Conservation (phyloP, 2,797 vertebrate species). For the Rhyacichthys aspro region DNA sequence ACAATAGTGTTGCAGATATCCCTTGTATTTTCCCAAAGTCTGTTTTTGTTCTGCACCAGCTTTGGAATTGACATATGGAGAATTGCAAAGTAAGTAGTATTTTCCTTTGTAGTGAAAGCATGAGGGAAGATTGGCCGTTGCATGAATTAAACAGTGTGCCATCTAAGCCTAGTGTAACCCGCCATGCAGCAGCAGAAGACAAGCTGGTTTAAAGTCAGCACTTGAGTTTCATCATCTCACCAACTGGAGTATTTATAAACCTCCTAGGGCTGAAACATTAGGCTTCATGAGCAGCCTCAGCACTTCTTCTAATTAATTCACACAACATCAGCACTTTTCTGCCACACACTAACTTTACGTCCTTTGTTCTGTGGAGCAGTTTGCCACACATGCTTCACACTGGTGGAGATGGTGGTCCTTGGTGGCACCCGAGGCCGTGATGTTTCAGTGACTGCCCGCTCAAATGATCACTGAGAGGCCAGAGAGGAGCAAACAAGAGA, state of each 20-base stretch:
- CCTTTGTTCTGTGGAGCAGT: slow-evolving; percentile 29
- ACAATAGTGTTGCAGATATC: no score
- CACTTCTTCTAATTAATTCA: slow-evolving; percentile 56
- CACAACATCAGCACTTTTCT: slow-evolving; percentile 62
- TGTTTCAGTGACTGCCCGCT: slow-evolving; percentile 14
- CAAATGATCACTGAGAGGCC: slow-evolving; percentile 25
- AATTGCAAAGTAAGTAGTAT: no score
- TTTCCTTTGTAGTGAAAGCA: no score
- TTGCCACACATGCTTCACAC: slow-evolving; percentile 19
- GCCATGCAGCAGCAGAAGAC: no score
- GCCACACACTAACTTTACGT: slow-evolving; percentile 44
- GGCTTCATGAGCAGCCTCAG: slow-evolving; percentile 64
- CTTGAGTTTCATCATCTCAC: slow-evolving; percentile 53
- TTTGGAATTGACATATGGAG: no score
- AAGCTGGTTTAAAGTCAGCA: background rate
- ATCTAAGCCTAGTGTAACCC: no score
- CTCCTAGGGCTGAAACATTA: slow-evolving; percentile 63
- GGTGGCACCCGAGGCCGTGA: background rate
- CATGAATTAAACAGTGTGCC: no score
- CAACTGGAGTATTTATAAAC: slow-evolving; percentile 56
- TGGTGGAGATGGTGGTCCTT: slow-evolving; percentile 22
- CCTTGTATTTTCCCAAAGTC: no score
- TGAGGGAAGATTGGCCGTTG: no score
- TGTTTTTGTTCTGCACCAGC: no score
- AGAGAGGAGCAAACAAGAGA: slow-evolving; percentile 35